Conservation (phyloP, 2,888 invertebrate species). For the Deladenus siricidicola region DNA sequence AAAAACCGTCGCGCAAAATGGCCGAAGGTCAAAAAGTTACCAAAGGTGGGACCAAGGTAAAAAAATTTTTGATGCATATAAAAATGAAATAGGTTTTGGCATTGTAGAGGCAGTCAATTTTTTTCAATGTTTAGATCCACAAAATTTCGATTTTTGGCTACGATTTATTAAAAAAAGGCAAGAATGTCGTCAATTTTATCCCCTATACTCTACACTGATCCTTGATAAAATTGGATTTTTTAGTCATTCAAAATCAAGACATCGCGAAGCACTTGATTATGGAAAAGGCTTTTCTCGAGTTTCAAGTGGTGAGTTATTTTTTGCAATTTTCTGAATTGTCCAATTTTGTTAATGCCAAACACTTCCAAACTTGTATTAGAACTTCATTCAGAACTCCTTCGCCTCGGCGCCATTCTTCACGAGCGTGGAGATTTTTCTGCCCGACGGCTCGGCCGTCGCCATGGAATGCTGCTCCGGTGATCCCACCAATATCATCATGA, state of each 20-base stretch:
- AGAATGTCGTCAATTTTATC: too few relatives aligned
- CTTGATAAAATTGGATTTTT: conserved; percentile 21
- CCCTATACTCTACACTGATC: too few relatives aligned
- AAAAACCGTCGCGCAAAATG: too few relatives aligned
- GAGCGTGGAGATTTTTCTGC: conserved; percentile 28
- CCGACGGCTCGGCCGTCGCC: conserved; percentile 27
- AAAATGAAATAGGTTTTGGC: too few relatives aligned
- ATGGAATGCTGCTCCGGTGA: conserved; percentile 30
- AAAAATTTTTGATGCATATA: too few relatives aligned
- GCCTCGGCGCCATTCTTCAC: conserved; percentile 11
- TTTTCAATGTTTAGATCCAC: too few relatives aligned
- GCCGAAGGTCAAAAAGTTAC: too few relatives aligned
- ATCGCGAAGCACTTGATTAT: conserved; percentile 39
- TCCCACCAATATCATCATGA: conserved; percentile 36
- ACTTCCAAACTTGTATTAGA: neutral
- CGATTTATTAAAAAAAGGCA: too few relatives aligned
- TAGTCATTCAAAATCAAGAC: conserved; percentile 48
- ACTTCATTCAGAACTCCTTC: conserved; percentile 24
- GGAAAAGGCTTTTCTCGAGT: conserved; percentile 43
- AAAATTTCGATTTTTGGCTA: too few relatives aligned
- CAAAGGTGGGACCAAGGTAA: too few relatives aligned
- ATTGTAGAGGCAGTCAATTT: too few relatives aligned
- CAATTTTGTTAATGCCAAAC: neutral
- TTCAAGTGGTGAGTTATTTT: conserved; percentile 33
- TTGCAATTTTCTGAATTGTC: neutral